Conservation (phyloP, 2,797 vertebrate genomes). For the Tragopan temminckii region DNA sequence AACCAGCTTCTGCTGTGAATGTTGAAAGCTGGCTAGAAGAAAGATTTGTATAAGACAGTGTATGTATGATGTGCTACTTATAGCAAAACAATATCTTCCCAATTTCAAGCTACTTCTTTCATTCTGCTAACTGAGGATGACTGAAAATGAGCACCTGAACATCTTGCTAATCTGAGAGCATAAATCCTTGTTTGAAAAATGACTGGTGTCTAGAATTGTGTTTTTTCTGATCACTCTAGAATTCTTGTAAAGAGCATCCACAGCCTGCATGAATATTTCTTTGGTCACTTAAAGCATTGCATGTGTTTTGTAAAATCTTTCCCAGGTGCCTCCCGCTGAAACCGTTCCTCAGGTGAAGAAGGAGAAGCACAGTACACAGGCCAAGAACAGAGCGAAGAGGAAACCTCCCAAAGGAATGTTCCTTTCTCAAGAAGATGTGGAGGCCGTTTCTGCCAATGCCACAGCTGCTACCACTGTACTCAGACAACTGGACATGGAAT, state of each 20-base stretch:
- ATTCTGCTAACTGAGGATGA: background rate
- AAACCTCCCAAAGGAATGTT: slow-evolving; percentile 97
- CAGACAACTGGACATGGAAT: slow-evolving; percentile 92
- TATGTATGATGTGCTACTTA: background rate
- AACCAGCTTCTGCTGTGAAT: background rate
- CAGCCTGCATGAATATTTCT: background rate
- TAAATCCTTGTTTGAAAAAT: background rate
- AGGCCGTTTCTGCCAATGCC: slow-evolving; percentile 89
- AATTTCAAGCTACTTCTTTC: background rate
- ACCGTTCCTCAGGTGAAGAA: slow-evolving; percentile 87
- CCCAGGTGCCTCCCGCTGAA: too few relatives aligned
- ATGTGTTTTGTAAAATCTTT: slow-evolving; percentile 10
- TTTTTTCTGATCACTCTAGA: background rate
- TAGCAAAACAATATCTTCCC: background rate
- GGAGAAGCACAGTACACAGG: slow-evolving; percentile 86
- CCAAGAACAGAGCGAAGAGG: slow-evolving; percentile 92
- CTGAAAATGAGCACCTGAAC: background rate
- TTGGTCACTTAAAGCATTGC: background rate
- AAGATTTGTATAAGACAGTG: background rate
- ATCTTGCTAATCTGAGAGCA: background rate
- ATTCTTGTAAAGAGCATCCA: background rate
- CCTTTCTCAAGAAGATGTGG: slow-evolving; percentile 90
- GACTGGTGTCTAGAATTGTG: background rate
- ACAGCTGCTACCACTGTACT: slow-evolving; percentile 90
- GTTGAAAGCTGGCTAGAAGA: background rate